A percentile compares a stretch with the other conserved stretches of the same genome.
Evolutionary conservation across 2,797 vertebrate genomes (phyloP).

Genomic region (Ctenopoma multispine): DNA sequence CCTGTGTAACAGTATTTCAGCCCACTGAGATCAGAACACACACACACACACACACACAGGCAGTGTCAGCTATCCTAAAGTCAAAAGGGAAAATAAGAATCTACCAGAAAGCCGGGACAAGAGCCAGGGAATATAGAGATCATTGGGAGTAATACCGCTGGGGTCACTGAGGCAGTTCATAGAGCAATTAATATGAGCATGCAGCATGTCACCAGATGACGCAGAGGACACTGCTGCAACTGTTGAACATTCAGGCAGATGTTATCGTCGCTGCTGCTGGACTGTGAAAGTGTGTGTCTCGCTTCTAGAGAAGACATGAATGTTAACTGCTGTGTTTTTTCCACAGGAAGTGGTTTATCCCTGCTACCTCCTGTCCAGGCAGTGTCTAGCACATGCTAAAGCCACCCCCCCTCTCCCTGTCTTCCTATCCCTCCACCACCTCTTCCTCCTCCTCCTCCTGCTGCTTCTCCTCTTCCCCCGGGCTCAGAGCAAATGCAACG

Average conservation of each 20-base stretch:
- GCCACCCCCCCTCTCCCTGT: constrained; percentile 78
- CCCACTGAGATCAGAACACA: constrained; percentile 82
- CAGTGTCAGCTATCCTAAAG: constrained; percentile 81
- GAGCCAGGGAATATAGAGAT: constrained; percentile 75
- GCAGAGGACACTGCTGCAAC: constrained; percentile 74
- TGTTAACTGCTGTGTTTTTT: constrained; percentile 68
- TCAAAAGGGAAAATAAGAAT: constrained; percentile 48
- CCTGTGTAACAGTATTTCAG: constrained; percentile 83
- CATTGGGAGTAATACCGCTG: constrained; percentile 56
- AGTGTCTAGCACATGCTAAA: constrained; percentile 79
- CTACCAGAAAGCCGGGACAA: constrained; percentile 77
- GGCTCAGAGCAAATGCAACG: constrained; percentile 72
- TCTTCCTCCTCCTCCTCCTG: constrained; percentile 40
- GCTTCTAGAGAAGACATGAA: constrained; percentile 66
- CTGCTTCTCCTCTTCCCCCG: constrained; percentile 69
- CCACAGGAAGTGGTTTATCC: constrained; percentile 82
- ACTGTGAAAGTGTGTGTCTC: constrained; percentile 63
- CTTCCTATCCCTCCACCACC: constrained; percentile 59
- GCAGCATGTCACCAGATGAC: constrained; percentile 66
- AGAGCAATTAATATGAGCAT: constrained; percentile 69
- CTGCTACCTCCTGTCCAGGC: constrained; percentile 82
- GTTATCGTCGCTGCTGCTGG: constrained; percentile 63
- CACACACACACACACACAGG: constrained; percentile 78
- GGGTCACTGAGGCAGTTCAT: constrained; percentile 73
- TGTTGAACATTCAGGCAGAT: constrained; percentile 79